phyloP scores from a whole-genome alignment of 2,888 invertebrate genomes.

The Cactoblastis cactorum region DNA sequence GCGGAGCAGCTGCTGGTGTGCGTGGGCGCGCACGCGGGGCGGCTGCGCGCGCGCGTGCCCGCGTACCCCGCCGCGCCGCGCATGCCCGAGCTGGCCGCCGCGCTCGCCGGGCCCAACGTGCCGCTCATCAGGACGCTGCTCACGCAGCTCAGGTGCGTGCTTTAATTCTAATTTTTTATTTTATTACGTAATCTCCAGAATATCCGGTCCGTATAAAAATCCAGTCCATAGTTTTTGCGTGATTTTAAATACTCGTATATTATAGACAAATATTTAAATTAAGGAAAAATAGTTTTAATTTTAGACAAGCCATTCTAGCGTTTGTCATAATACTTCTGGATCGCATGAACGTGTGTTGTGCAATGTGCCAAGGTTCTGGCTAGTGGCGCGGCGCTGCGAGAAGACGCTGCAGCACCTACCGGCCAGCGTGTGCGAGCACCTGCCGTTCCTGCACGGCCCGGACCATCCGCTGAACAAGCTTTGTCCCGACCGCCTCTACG shows the following conservation, averaged over 20 bases:
- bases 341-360: not conserved
- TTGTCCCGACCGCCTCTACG: constrained; percentile 88
- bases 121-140: constrained; percentile 51
- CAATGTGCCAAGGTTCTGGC: constrained; percentile 84
- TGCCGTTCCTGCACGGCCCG: constrained; percentile 89
- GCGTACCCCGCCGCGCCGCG: constrained; percentile 90
- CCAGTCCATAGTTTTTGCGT: too few species aligned
- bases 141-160: constrained; percentile 74
- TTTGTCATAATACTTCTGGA: too few species aligned
- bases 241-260: too few species aligned
- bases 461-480: constrained; percentile 88
- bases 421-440: constrained; percentile 90
- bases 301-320: too few species aligned
- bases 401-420: constrained; percentile 96
- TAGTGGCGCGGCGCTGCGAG: constrained; percentile 94
- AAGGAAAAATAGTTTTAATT: too few species aligned
- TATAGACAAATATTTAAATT: too few species aligned
- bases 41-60: constrained; percentile 94
- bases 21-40: constrained; percentile 96
- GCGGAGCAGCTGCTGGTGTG: constrained; percentile 95
- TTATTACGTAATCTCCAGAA: too few species aligned
- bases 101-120: constrained; percentile 72
- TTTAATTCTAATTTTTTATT: too few species aligned
- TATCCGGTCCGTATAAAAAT: too few species aligned
- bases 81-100: constrained; percentile 89